Percentiles rank a stretch among this genome's conserved stretches.
Conservation (phyloP, 1,140 invertebrate species). For the Listronotus bonariensis region DNA sequence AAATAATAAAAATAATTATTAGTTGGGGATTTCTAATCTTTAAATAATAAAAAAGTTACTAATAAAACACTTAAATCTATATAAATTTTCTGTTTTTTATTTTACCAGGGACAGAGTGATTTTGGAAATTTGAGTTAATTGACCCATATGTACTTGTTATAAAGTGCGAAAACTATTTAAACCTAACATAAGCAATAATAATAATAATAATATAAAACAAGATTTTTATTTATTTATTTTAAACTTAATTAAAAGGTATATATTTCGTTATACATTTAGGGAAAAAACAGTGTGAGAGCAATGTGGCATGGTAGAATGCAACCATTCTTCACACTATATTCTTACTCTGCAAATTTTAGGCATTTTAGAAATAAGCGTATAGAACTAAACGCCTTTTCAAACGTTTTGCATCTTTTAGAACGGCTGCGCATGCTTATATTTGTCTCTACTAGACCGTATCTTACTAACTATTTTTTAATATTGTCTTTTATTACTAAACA, state of each 20-base stretch:
- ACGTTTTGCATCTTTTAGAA: slow-evolving; percentile 19
- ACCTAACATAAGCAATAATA: too few relatives aligned
- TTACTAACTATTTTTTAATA: background rate
- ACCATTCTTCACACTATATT: slow-evolving; percentile 15
- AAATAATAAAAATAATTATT: too few relatives aligned
- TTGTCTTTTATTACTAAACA: background rate
- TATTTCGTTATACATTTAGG: background rate
- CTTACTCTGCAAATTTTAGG: background rate
- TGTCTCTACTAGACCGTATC: slow-evolving; percentile 1
- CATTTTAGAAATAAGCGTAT: slow-evolving; percentile 14
- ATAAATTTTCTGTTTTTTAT: too few relatives aligned
- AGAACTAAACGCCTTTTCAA: slow-evolving; percentile 12
- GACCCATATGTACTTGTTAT: too few relatives aligned
- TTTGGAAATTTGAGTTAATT: too few relatives aligned
- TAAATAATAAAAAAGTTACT: too few relatives aligned
- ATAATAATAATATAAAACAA: too few relatives aligned
- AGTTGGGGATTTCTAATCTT: too few relatives aligned
- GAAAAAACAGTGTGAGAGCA: background rate
- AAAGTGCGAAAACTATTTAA: too few relatives aligned
- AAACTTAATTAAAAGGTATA: background rate
- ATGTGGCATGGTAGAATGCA: slow-evolving; percentile 18
- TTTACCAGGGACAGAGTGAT: too few relatives aligned
- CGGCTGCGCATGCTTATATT: slow-evolving; percentile 31
- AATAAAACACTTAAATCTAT: too few relatives aligned
- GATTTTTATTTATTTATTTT: too few relatives aligned